Evolutionary conservation across 2,888 invertebrate genomes (phyloP), one percentile per base, ranked within the genome.

Genomic region (Notodonta ziczac): DNA sequence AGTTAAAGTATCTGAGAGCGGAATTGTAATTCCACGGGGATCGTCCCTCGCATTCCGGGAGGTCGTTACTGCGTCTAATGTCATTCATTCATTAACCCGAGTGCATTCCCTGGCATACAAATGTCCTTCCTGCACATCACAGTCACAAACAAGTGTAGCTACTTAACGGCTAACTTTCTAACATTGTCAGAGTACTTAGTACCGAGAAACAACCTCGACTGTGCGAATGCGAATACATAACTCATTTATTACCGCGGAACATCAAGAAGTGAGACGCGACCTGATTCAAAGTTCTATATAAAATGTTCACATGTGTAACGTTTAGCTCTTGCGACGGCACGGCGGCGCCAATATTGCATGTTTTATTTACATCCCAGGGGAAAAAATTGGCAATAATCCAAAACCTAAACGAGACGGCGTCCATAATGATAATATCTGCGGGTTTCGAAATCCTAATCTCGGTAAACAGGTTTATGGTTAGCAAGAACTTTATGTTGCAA

Each of bases 371-470:
- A 90, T 82, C 82, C 65, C 81, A 64, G 73, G 74, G 77, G 85
- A 90, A 90, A 52, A 89, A 87, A 83, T 90, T 91, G 92, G 92
- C 91, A 83, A 66, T 59, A 70, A 59, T 85, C 91, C 91, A 86
- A 85, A 82, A 77, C 73, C 67, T 76, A 75, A 74, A 74, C 80
- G 77, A 73, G 76, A 79, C 71, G 73, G 78, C 74, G 77, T 75
- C 76, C 74, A 75, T 75, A 78, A 76, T 76, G 76, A 81, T 82
- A 50, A 80, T 24, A 84, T 82, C 80, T 76, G 69, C 64, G 69
- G 74, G 76, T 81, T 82, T 82, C 76, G 76, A 83, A 83, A 82
- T 80, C 76, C 78, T 81, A 83, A 85, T 83, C 79, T 77, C 80
- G 73, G 73, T 72, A 80, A 82, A 83, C 84, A 73, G 78, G 82